Evolutionary conservation across 2,888 invertebrate genomes (phyloP).

Genomic region (Argynnis bischoffii): DNA sequence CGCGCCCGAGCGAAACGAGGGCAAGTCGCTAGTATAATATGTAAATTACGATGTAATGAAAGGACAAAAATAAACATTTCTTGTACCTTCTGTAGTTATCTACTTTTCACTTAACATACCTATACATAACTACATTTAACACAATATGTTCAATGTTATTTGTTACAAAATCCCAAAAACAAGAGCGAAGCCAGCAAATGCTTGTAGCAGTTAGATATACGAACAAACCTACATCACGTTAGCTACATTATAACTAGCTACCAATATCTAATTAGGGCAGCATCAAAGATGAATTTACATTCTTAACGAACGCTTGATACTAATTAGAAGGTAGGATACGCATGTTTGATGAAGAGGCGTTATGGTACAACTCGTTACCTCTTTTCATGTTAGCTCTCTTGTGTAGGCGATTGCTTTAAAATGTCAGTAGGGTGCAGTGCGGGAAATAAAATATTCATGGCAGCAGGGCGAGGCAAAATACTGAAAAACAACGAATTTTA

Average conservation of each 20-base stretch:
- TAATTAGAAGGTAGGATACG: conserved; percentile 8
- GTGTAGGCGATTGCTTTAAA: not conserved
- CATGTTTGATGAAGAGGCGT: conserved; percentile 14
- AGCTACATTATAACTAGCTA: not conserved
- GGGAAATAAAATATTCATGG: conserved; percentile 3
- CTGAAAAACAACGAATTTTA: not conserved
- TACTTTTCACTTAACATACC: too few relatives aligned
- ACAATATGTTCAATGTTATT: too few relatives aligned
- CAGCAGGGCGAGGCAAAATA: too few relatives aligned
- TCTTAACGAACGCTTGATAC: conserved; percentile 13
- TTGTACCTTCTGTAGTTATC: too few relatives aligned
- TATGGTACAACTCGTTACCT: conserved; percentile 5
- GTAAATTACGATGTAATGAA: too few relatives aligned
- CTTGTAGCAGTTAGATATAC: too few relatives aligned
- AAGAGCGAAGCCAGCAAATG: too few relatives aligned
- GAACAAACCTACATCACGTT: not conserved
- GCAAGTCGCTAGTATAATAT: too few relatives aligned
- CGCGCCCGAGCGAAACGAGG: too few relatives aligned
- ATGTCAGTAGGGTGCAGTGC: not conserved
- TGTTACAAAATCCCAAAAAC: too few relatives aligned
- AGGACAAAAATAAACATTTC: too few relatives aligned
- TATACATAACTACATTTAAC: too few relatives aligned
- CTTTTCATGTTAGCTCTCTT: conserved; percentile 6
- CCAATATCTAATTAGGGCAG: conserved; percentile 7
- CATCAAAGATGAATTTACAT: conserved; percentile 16